Evolutionary conservation across 2,888 invertebrate species (phyloP), one percentile per base, ranked within the genome.

Genomic region (Leptopilina drosophilae): DNA sequence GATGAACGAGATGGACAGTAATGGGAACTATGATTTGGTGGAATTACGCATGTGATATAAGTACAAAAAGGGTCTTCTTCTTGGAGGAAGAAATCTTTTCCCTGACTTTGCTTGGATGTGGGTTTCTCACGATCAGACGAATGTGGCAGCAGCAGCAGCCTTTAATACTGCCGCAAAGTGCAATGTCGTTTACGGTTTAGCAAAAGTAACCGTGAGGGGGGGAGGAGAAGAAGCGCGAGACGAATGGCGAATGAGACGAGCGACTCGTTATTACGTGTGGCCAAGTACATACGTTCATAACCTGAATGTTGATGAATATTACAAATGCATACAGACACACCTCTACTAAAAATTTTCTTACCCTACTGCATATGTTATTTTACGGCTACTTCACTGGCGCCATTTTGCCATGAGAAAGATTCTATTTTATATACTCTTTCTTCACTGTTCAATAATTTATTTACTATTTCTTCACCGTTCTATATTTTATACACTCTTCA

Each of bases 191-290:
- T 85, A 86, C 85, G 85, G 85, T 85, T 85, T 86, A 79, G 83
- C 82, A 79, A 81, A 33, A 83, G 82, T 85, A 85, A 86, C 85
- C 85, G 46, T 7, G 46, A 7, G 46, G 46, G 46, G 46, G 6
- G 49, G 49, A 12, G 85, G 84, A 83, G 83, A 87, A 83, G 85
- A 83, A 83, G 83, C 85, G 85, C 84, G 86, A 81, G 83, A 81
- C 84, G 87, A 87, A 87, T 85, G 82, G 80, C 66, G 85, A 87
- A 87, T 86, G 84, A 86, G 83, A 82, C 83, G 85, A 84, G 85
- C 76, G 78, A 83, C 82, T 82, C 82, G 82, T 85, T 84, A 84
- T 85, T 84, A 83, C 82, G 82, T 78, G 80, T 78, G 80, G 77
- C 69, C 64, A 59, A 66, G 77, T 77, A 80, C 77, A 80, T 78